Conservation (phyloP, 2,797 vertebrate species). For the Ptychadena robeensis region DNA sequence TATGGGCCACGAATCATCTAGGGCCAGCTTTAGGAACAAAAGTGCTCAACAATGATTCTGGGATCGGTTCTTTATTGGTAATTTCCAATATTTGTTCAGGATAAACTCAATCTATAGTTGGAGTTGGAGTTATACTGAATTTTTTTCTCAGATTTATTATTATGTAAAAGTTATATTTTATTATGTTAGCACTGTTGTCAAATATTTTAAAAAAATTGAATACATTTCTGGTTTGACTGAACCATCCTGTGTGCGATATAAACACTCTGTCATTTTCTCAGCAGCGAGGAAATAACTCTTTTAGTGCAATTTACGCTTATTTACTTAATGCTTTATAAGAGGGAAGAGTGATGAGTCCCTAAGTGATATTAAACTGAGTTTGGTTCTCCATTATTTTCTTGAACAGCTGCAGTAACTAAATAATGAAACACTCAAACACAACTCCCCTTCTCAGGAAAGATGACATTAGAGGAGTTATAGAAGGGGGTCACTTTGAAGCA, state of each 20-base stretch:
- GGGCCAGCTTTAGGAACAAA: no score
- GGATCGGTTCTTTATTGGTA: no score
- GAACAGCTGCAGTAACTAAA: conserved; percentile 54
- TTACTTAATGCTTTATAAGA: conserved; percentile 60
- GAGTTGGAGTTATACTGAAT: neutral
- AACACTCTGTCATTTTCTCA: conserved; percentile 47
- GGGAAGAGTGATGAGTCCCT: conserved; percentile 52
- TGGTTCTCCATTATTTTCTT: conserved; percentile 57
- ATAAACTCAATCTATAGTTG: neutral
- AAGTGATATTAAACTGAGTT: conserved; percentile 58
- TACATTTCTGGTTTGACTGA: neutral
- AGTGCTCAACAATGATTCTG: no score
- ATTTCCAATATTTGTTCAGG: neutral
- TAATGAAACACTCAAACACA: conserved; percentile 51
- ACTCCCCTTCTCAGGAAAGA: conserved; percentile 34
- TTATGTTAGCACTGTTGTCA: conserved; percentile 4
- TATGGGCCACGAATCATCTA: no score
- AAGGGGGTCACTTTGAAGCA: conserved; percentile 43
- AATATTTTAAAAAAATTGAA: conserved; percentile 1
- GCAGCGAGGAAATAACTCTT: conserved; percentile 45
- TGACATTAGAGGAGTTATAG: conserved; percentile 47
- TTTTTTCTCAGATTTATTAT: neutral
- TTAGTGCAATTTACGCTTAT: conserved; percentile 57
- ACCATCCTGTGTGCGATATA: conserved; percentile 28
- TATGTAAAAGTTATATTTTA: conserved; percentile 16